phyloP scores from a whole-genome alignment of 2,113 vertebrate genomes.

The Manacus vitellinus region DNA sequence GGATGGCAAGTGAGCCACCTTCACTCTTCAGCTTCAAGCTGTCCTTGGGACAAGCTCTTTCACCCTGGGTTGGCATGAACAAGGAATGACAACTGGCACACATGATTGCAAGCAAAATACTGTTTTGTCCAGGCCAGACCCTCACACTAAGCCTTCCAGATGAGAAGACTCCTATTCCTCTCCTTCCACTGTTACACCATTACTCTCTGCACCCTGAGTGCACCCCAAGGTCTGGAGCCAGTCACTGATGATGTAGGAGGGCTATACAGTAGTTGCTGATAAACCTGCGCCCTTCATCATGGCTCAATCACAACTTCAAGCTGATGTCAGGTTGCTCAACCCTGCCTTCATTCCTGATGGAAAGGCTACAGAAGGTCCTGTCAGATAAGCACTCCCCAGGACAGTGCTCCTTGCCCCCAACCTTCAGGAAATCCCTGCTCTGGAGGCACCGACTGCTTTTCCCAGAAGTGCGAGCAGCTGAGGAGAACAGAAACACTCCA shows the following conservation, averaged over 20 bases:
- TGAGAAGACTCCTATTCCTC: rapidly evolving
- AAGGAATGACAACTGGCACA: neutral
- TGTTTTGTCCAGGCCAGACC: neutral
- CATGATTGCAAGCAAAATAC: rapidly evolving
- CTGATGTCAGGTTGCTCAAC: neutral
- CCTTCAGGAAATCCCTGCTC: neutral
- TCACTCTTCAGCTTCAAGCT: neutral
- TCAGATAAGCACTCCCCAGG: neutral
- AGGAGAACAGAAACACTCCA: rapidly evolving
- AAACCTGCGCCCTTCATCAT: rapidly evolving
- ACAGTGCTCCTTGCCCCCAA: neutral
- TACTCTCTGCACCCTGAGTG: rapidly evolving
- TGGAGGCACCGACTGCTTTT: rapidly evolving
- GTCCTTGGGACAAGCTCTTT: neutral
- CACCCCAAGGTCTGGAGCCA: neutral
- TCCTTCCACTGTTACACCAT: neutral
- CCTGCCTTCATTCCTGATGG: neutral
- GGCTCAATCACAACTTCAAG: neutral
- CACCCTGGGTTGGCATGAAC: neutral
- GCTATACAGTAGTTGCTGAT: neutral
- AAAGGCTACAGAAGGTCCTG: neutral
- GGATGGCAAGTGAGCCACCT: neutral
- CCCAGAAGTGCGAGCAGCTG: neutral
- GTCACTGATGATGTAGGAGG: rapidly evolving
- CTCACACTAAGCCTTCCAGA: neutral